Base-by-base conservation (phyloP, 2,797 vertebrate species). In the Cercopithecus petaurista region DNA sequence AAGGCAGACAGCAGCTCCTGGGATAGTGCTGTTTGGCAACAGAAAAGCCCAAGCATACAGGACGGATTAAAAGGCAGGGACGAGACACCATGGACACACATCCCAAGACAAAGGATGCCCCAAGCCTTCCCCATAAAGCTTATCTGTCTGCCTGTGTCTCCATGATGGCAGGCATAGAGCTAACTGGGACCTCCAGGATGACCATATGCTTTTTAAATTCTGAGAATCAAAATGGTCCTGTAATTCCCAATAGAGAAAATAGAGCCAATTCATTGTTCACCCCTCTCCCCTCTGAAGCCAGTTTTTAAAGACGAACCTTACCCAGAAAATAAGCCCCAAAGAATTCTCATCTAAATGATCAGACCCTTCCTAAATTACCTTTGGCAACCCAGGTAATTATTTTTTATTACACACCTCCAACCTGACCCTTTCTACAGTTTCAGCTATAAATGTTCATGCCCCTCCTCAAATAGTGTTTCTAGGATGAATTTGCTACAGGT, bases 181-280 rank as follows among this genome's bases (percentile, higher is more conserved):
- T 14, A 17, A 28, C 0, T 0, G 0, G n/a, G 82, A 30, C 5
- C 22, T 19, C 17, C 1, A 4, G 59, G 28, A 5, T n/a, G 82
- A 64, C 14, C 7, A 41, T 1, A 2, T 4, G 2, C 30, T 52
- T 46, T 50, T 64, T 24, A 67, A 0, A 2, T 26, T 41, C 79
- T 80, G 80, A 43, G 12, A 83, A 82, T 39, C 64, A 28, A 43
- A 88, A 80, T 1, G 61, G 43, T 22, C 28, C 52, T 10, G 4
- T 59, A 41, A 46, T 10, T 77, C 41, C 33, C 36, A 33, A 11
- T 0, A 48, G 48, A 57, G 24, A 39, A 46, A 61, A 84, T 8
- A 48, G 39, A 26, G 43, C 22, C 72, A 15, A 30, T 2, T n/a
- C 6, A 11, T 3, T 33, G 30, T 12, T 57, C 1, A 13, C 0